Evolutionary conservation across 2,888 invertebrate genomes (phyloP).

Genomic region (Metallyticus violacea): DNA sequence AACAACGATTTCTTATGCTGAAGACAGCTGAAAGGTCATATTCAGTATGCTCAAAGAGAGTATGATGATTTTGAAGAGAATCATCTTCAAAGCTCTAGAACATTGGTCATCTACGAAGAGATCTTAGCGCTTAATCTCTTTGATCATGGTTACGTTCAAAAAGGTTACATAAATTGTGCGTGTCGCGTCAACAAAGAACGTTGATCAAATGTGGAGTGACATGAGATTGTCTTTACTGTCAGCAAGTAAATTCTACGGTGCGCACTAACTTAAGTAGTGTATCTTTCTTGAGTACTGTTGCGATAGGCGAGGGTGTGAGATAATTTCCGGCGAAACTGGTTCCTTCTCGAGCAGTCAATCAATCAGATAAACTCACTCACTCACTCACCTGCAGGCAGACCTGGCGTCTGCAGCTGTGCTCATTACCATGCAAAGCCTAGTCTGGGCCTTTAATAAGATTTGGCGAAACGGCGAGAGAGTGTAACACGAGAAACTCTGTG

Average conservation of each 20-base stretch:
- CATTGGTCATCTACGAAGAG: too few relatives aligned
- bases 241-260: neutral
- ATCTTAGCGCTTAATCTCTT: too few relatives aligned
- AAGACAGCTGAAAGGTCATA: too few relatives aligned
- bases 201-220: too few relatives aligned
- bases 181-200: too few relatives aligned
- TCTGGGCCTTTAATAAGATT: neutral
- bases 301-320: neutral
- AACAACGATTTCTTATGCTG: too few relatives aligned
- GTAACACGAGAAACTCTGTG: neutral
- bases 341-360: neutral
- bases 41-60: too few relatives aligned
- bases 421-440: neutral
- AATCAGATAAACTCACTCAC: neutral
- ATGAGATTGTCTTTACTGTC: neutral
- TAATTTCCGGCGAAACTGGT: neutral
- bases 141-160: too few relatives aligned
- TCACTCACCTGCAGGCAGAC: neutral
- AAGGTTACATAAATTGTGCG: too few relatives aligned
- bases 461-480: neutral
- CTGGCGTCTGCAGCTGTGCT: neutral
- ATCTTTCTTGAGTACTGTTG: neutral
- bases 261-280: neutral
- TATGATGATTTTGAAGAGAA: too few relatives aligned
- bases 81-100: too few relatives aligned